Evolutionary conservation across 2,113 vertebrate species (phyloP), one percentile per base, ranked within the genome.

Genomic region (Eptatretus burgeri): DNA sequence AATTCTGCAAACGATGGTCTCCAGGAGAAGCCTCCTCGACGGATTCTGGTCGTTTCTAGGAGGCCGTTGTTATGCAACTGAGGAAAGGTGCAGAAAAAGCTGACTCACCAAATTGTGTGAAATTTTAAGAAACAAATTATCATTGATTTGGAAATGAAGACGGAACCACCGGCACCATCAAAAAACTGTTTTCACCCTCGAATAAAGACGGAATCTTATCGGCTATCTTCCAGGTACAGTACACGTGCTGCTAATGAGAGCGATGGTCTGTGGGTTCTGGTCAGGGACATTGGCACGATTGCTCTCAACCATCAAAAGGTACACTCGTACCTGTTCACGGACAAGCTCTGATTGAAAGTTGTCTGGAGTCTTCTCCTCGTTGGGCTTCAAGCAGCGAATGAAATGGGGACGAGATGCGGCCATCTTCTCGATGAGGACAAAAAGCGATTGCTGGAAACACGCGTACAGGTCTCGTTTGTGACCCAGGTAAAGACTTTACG

Each of bases 381-480:
- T 80, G 62, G 78, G 78, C 66, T 80, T 80, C 68, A 80, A 75
- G 66, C 78, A 80, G 51, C 77, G 75, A 49, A 80, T 74, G 14
- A 80, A 80, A 66, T 80, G 77, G 0, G 77, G 78, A 51, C 67
- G 72, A n/a, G 77, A 75, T 9, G 72, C 73, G 67, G 78, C 77
- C 76, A 80, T 74, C 69, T 67, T 77, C 69, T 80, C 78, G 77
- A 80, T 80, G 9, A 80, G 71, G 12, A 79, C 69, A 10, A 68
- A 70, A n/a, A 80, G 69, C 9, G 78, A 80, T 67, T 77, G 76
- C 79, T 80, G 10, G 62, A 62, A 52, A 52, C 65, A 65, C 66
- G 62, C 63, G 67, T 11, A 60, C 56, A 60, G 56, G 12, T 41
- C 3, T 41, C 7, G 27, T 41, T 41, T 41, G 27, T 41, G 27